A percentile compares a stretch with the other conserved stretches of the same genome.
Conservation (phyloP, 92 coral and sea anemone genomes). For the Desmophyllum pertusum region DNA sequence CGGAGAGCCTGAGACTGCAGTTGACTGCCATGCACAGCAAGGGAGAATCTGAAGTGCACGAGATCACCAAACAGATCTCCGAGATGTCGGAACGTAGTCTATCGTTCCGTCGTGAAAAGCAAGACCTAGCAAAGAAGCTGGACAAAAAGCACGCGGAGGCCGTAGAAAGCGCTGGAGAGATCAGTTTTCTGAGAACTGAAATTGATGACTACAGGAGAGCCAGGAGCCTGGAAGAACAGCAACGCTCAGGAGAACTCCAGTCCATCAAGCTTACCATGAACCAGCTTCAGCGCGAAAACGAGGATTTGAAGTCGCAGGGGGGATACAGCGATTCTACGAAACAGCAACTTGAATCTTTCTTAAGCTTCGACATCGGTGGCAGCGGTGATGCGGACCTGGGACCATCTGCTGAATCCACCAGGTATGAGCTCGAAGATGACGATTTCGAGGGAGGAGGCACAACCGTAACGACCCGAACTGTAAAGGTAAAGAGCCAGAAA, state of each 20-base stretch:
- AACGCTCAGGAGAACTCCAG: constrained; percentile 21
- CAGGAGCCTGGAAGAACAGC: constrained; percentile 42
- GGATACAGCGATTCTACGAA: constrained; percentile 15
- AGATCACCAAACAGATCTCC: constrained; percentile 68
- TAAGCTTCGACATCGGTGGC: constrained; percentile 41
- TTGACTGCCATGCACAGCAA: constrained; percentile 57
- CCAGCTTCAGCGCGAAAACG: constrained; percentile 82
- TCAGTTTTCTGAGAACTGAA: constrained; percentile 44
- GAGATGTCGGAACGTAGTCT: constrained; percentile 82
- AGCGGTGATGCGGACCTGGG: constrained; percentile 41
- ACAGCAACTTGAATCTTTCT: constrained; percentile 52
- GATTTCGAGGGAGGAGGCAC: constrained; percentile 40
- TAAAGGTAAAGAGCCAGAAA: constrained; percentile 63
- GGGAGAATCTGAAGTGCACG: constrained; percentile 61
- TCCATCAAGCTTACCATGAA: constrained; percentile 73
- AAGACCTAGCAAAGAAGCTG: constrained; percentile 50
- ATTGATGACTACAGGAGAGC: constrained; percentile 55
- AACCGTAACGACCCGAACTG: constrained; percentile 58
- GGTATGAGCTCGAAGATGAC: constrained; percentile 52
- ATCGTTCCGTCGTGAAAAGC: constrained; percentile 64
- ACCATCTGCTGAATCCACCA: constrained; percentile 60
- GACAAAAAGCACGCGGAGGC: constrained; percentile 35
- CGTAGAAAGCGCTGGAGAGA: constrained; percentile 44
- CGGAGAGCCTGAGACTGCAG: constrained; percentile 73
- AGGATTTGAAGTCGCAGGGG: constrained; percentile 34